Base-by-base conservation (phyloP, 1,140 invertebrate genomes). In the Arctopsyche grandis region DNA sequence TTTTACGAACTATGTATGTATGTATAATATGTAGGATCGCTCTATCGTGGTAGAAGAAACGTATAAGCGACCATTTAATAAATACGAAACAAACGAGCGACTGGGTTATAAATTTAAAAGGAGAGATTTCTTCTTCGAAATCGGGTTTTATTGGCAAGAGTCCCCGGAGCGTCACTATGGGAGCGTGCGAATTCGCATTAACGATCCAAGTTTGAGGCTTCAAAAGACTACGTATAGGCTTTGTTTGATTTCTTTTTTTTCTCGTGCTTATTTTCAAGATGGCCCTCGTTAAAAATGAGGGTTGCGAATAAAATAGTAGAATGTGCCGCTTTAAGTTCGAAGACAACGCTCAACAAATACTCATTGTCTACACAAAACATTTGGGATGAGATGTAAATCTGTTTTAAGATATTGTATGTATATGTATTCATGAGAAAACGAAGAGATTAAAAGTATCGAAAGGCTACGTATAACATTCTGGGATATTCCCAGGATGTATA, bases 51-150 rank as follows among this genome's bases (percentile, higher is more conserved):
- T 38, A 1, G 29, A 38, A 22, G 58, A 48, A 48, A 48, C 46
- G 46, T 48, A n/a, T 48, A 48, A 58, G 52, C 52, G 52, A 38
- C 29, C 29, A 7, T 38, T 38, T 38, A 38, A 38, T 38, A 38
- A 38, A 38, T 38, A 38, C 29, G 7, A 38, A 38, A 38, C 29
- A 38, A 38, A 38, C 29, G 29, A 7, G 7, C 29, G n/a, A n/a
- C n/a, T n/a, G 29, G 29, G 29, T 38, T 38, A 38, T 38, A 38
- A 38, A 38, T 38, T 38, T 38, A 38, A 38, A 9, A 19, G 14
- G 56, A 10, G 56, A 5, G 56, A 19, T 60, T 60, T 60, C 56
- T 60, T 60, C 19, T 60, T 19, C 56, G 56, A 60, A 60, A 60
- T 60, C 56, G 56, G 21, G 5, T 19, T 60, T 60, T 60, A 60